Evolutionary conservation across 2,888 invertebrate species (phyloP), one percentile per base, ranked within the genome.

Genomic region (Nomada hirtipes): DNA sequence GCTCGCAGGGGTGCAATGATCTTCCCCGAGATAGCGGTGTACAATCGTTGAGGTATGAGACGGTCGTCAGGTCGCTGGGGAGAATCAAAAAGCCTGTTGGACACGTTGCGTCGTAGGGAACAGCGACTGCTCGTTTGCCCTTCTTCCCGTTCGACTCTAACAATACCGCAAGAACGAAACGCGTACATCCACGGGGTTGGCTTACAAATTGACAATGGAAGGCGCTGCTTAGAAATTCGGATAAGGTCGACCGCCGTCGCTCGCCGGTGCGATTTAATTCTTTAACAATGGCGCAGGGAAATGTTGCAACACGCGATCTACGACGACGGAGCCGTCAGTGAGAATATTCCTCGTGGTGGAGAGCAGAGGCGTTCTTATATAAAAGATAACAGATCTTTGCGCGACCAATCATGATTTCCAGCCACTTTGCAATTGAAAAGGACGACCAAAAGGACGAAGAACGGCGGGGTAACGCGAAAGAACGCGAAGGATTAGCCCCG

Each of bases 1-100:
- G 77, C 89, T 89, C 91, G 86, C 91, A 90, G 89, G 90, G 90
- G 91, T 91, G 90, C 91, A 91, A 91, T 92, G 91, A 91, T 92
- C 89, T 87, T 83, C 83, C 80, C 76, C 76, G 85, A 89, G 90
- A 92, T 91, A 90, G 71, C 82, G 53, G 53, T 88, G 88, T 90
- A 91, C 89, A 90, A 89, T 92, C 89, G 89, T 84, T 89, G 87
- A 91, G 42, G 83, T 77, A 77, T 57, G 83, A 82, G 73, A 69
- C 82, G 77, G 73, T 76, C 69, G 82, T 42, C 77, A 42, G 72
- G 76, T 72, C 82, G 77, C 79, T 70, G 63, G 78, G 83, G 84
- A 74, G 84, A 79, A 76, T 72, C 79, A 64, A 83, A 84, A 84
- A 83, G 78, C 83, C 78, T 69, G 83, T 83, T 82, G 82, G 82